A percentile compares a stretch with the other conserved stretches of the same genome.
Conservation (phyloP, 2,888 invertebrate genomes). For the Dicranocentrus wangi region DNA sequence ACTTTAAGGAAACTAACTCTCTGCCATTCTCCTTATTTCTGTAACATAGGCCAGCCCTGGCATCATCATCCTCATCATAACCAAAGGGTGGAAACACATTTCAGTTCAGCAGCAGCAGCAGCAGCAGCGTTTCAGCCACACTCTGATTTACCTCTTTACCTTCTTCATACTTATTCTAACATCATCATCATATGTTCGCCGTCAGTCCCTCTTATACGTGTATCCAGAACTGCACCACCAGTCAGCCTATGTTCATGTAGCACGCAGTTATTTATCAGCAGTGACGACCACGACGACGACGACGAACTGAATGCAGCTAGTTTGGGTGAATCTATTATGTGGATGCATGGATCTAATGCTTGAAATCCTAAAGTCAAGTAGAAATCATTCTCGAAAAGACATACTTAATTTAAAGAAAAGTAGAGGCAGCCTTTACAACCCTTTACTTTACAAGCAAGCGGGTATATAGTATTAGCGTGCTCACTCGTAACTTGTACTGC, state of each 20-base stretch:
- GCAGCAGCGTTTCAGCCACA: too few relatives aligned
- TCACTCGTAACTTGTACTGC: too few relatives aligned
- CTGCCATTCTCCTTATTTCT: constrained; percentile 48
- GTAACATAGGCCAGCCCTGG: constrained; percentile 57
- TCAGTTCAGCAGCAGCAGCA: too few relatives aligned
- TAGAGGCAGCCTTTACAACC: too few relatives aligned
- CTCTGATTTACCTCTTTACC: constrained; percentile 41
- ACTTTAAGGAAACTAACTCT: constrained; percentile 33
- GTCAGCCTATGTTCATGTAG: too few relatives aligned
- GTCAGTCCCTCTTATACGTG: not conserved
- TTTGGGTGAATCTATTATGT: not conserved
- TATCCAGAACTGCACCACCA: too few relatives aligned
- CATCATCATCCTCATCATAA: constrained; percentile 40
- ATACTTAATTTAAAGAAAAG: too few relatives aligned
- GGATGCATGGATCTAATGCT: constrained; percentile 9
- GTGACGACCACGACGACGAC: too few relatives aligned
- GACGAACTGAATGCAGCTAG: constrained; percentile 10
- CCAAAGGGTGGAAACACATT: constrained; percentile 59
- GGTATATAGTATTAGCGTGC: too few relatives aligned
- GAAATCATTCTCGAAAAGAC: constrained; percentile 48
- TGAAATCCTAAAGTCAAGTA: constrained; percentile 41
- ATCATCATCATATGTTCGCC: constrained; percentile 14
- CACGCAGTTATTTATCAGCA: too few relatives aligned
- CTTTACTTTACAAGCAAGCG: too few relatives aligned
- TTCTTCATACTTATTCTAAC: constrained; percentile 16